Percentiles rank a stretch among this genome's conserved stretches.
phyloP scores from a whole-genome alignment of 2,113 vertebrate genomes.

The Cyprinus carpio region DNA sequence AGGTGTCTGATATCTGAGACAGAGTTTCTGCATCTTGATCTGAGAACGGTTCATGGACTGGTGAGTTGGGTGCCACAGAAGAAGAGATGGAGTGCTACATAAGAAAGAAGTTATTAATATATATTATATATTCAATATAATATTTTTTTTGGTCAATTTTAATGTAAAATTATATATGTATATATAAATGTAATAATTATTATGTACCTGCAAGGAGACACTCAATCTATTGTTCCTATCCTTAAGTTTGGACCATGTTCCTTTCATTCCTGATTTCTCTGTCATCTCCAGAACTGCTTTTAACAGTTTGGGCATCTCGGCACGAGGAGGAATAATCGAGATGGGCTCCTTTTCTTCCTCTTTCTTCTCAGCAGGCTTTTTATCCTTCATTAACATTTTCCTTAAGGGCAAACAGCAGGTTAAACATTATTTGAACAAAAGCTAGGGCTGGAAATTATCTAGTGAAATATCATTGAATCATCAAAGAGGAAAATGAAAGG shows the following conservation, averaged over 20 bases:
- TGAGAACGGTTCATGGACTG: constrained; percentile 49
- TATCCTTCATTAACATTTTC: constrained; percentile 87
- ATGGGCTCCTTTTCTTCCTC: constrained; percentile 61
- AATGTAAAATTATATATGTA: too few relatives aligned
- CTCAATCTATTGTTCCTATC: constrained; percentile 81
- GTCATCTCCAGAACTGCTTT: constrained; percentile 81
- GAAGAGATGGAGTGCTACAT: constrained; percentile 70
- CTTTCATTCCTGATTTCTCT: constrained; percentile 74
- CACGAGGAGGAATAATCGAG: constrained; percentile 73
- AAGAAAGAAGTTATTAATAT: not conserved
- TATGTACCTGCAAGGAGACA: constrained; percentile 70
- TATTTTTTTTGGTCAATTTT: too few relatives aligned
- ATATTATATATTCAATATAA: too few relatives aligned
- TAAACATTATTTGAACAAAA: not conserved
- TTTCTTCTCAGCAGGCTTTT: constrained; percentile 77
- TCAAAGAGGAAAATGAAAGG: not conserved
- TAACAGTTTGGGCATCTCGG: constrained; percentile 87
- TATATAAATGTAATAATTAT: too few relatives aligned
- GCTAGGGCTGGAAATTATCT: not conserved
- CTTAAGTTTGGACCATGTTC: constrained; percentile 77
- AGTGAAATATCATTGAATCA: not conserved
- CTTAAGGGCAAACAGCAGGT: constrained; percentile 63
- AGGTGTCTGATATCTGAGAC: constrained; percentile 66
- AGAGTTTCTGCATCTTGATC: constrained; percentile 55
- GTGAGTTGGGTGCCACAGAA: constrained; percentile 64